Evolutionary conservation across 2,113 vertebrate species (phyloP), one percentile per base, ranked within the genome.

Genomic region (Amphiprion percula): DNA sequence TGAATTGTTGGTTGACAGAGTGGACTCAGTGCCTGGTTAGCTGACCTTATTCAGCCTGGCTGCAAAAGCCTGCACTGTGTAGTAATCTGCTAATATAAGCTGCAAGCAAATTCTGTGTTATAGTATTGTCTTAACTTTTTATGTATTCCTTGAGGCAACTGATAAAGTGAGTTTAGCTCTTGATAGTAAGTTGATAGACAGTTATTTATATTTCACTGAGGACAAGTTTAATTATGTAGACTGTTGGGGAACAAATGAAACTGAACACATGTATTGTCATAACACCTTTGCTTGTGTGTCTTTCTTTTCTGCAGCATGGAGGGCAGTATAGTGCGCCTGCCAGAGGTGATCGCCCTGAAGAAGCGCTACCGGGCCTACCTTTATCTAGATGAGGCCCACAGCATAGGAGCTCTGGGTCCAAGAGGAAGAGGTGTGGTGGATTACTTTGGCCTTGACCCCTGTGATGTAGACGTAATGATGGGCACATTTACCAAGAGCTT

Each of bases 401-500:
- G 98, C 92, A 98, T 99, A 23, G 98, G 98, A 6, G 97, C 97
- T 1, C 88, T 99, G 80, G 98, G 98, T 50, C 93, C 95, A 1
- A 87, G 73, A 30, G 98, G 97, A 5, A 93, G 96, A 39, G 98
- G 98, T 1, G 96, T 98, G 77, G 97, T 99, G 0, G 98, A 99
- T 1, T 97, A 99, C 92, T 99, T 99, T 80, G 96, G 96, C 77
- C 94, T 99, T 44, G 92, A 88, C 87, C 96, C 97, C 47, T 87
- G 94, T 55, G 97, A 99, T 67, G 97, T 99, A 76, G 98, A 99
- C 52, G 87, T 99, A 86, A 94, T 99, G 96, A 99, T 99, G 98
- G 98, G 98, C 70, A 99, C 98, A 0, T 98, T 99, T 87, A 98
- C 97, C 68, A 99, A 99, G 94, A 98, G 97, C 90, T 99, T 99